Base-by-base conservation (phyloP, 1,140 invertebrate genomes). In the Achatina immaculata region DNA sequence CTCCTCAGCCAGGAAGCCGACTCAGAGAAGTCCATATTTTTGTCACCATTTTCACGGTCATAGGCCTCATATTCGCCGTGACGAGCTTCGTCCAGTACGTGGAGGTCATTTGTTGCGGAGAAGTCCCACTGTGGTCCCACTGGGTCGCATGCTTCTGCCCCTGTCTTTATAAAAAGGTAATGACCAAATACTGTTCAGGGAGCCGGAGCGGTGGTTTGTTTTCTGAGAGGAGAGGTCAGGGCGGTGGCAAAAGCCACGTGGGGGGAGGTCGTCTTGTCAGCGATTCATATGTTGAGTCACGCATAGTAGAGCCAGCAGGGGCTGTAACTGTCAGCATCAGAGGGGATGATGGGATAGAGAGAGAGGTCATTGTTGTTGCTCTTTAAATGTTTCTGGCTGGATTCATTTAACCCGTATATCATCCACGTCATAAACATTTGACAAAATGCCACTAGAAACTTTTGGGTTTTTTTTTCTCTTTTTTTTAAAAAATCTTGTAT, bases 31-130 rank as follows among this genome's bases (percentile, higher is more conserved):
- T 85, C 7, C 86, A 86, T 76, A 81, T 88, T 51, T 85, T 85
- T 81, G 82, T 86, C 1, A 86, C 84, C 16, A 81, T 85, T 16
- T 80, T 78, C 68, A 85, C 84, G 1, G 76, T 87, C 38, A 66
- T 86, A 24, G 87, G 85, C 0, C 78, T 87, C 28, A 48, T 86
- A 62, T 85, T 85, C 65, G 82, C 83, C 1, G 58, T 85, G 58
- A 81, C 84, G 0, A 78, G 83, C 16, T 80, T 86, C 42, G 82
- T 87, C 31, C 83, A 86, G 78, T 87, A 87, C 69, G 84, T 82
- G 55, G 80, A 86, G 51, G 81, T 83, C 14, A 83, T 87, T 24
- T 87, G 84, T 72, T 83, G 78, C 48, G 85, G 85, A 9, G 45
- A 83, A 16, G 73, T 82, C 34, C 82, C 83, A 36, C 81, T 87